Base-by-base conservation (phyloP, 2,113 vertebrate genomes). In the Epinephelus fuscoguttatus region DNA sequence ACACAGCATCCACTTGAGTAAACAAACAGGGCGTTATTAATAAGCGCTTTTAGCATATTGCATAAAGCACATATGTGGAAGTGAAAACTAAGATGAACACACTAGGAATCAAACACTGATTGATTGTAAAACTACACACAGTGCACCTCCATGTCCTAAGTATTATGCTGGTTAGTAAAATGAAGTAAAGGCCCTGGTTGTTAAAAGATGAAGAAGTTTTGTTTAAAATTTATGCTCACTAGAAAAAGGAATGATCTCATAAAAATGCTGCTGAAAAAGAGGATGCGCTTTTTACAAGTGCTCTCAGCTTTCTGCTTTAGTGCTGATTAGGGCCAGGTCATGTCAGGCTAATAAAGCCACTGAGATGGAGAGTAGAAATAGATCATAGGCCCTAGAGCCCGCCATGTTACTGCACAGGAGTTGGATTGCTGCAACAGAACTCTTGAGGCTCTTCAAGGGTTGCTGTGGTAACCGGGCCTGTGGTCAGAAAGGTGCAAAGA, bases 311-410 rank as follows among this genome's bases (percentile, higher is more conserved):
- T 82, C 13, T 76, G 59, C 50, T 76, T 49, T 57, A 85, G 53
- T 64, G 18, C 52, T 75, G 30, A 82, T 82, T 37, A 84, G 55
- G 49, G 66, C 45, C 49, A 33, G 75, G 70, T 78, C 25, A 80
- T 14, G 81, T 70, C 52, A 70, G 62, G 64, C 82, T 75, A 82
- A 72, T 88, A 83, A 86, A 85, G 71, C 60, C 23, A 55, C 59
- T 68, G 81, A 90, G 76, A 75, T 66, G 33, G 71, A 75, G 17
- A 80, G 61, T 67, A 82, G 78, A 89, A 84, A 68, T 74, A 61
- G 80, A 87, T 78, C 56, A 71, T 52, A 84, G 18, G 52, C 63
- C 61, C 47, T 52, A 77, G 33, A 80, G 63, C 27, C 66, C 0
- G 15, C 50, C n/a, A 18, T 40, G 40, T 83, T 73, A 57, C 21